phyloP scores from a whole-genome alignment of 2,888 invertebrate genomes.

The Creontiades dilutus region DNA sequence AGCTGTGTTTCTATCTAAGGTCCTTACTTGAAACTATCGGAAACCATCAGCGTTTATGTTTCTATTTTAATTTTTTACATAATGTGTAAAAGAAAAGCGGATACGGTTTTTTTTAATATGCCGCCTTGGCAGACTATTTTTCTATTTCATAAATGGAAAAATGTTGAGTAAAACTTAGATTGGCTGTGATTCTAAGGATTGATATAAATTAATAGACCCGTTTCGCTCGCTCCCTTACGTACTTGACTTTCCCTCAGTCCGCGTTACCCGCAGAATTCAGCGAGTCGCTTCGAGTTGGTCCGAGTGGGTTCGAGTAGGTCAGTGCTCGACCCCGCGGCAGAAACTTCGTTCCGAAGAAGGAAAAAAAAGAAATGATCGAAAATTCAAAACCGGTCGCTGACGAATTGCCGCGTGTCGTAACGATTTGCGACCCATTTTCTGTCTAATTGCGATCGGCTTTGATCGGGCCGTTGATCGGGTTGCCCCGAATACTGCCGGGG shows the following conservation, averaged over 20 bases:
- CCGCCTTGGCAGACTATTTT: too few relatives aligned
- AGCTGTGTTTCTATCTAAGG: too few relatives aligned
- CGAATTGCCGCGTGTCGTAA: conserved; percentile 1
- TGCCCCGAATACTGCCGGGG: background rate
- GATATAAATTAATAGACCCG: too few relatives aligned
- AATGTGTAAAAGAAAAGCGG: too few relatives aligned
- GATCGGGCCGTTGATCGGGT: background rate
- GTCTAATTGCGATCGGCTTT: background rate
- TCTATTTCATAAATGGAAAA: too few relatives aligned
- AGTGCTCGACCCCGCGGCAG: background rate
- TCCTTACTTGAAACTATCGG: too few relatives aligned
- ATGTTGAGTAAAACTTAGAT: too few relatives aligned
- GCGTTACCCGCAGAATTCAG: too few relatives aligned
- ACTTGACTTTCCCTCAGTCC: background rate
- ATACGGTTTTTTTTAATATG: too few relatives aligned
- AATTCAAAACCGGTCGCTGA: background rate
- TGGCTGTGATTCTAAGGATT: too few relatives aligned
- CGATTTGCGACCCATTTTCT: background rate
- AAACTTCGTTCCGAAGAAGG: background rate
- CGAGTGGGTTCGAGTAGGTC: background rate
- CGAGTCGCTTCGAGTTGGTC: background rate
- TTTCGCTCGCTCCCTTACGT: background rate
- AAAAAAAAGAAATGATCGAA: background rate
- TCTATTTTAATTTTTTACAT: too few relatives aligned
- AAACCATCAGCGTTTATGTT: too few relatives aligned